Evolutionary conservation across 2,113 vertebrate species (phyloP), one percentile per base, ranked within the genome.

Genomic region (Gymnobelideus leadbeateri): DNA sequence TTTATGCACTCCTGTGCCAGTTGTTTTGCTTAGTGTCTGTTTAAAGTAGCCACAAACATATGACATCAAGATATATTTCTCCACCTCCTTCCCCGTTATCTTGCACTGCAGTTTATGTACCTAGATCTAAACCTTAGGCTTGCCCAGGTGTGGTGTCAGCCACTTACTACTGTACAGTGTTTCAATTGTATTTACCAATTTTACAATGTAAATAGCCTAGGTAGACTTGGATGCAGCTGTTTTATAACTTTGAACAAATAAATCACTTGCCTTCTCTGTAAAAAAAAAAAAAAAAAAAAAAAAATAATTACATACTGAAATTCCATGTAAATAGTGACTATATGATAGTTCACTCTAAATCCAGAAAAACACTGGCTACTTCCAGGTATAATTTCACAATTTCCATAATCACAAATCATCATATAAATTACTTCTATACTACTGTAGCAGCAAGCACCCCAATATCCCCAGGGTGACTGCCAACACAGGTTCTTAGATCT

Each of bases 241-340:
- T 97, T 98, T 97, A 91, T 97, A 97, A 96, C 89, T 89, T 68
- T 52, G 91, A 97, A 47, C 94, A 96, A 98, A 97, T 97, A 94
- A 61, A 96, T 92, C 93, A 51, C 50, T 94, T 77, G 51, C 93
- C 93, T 93, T 93, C 93, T 97, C 92, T 89, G 90, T 95, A n/a
- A 53, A n/a, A n/a, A n/a, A n/a, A n/a, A n/a, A n/a, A n/a, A n/a
- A n/a, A n/a, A n/a, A n/a, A n/a, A n/a, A n/a, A n/a, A n/a, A n/a
- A n/a, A n/a, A n/a, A n/a, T n/a, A n/a, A 61, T 61, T 61, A 11
- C 55, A 61, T 61, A 10, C 55, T 61, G 10, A 9, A 61, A 61
- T 61, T 61, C 8, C 26, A 61, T 26, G 28, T 11, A 61, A 31
- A 61, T 24, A 52, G 53, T 54, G 26, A 61, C 9, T 11, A 11